Base-by-base conservation (phyloP, 2,797 vertebrate species). In the Pseudocheirus occidentalis region DNA sequence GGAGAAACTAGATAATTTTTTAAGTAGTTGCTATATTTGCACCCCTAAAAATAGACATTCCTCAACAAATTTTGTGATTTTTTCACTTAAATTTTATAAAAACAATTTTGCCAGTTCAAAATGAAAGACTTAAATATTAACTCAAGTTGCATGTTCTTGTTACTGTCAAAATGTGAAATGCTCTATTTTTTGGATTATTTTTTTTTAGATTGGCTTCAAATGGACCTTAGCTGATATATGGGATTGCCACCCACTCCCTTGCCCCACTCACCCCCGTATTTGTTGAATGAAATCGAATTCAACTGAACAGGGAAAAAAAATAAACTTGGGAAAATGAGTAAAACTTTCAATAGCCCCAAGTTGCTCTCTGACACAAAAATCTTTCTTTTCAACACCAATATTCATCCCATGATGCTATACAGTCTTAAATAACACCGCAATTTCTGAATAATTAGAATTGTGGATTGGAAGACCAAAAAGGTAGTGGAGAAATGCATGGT, bases 101-200 rank as follows among this genome's bases (percentile, higher is more conserved):
- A 73, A 95, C 0, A 96, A 94, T 93, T 62, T 91, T 96, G 93
- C 73, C 0, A 56, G 92, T 50, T 95, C 31, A 96, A 91, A 97
- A 90, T 95, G 62, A 95, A 55, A 94, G 96, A 55, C 59, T 93
- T 91, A 93, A 92, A 16, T 90, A 92, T 29, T 81, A 93, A 96
- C 58, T 56, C 29, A 58, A 58, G 56, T 96, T 95, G 95, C 90
- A 93, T 28, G 46, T 96, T 66, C 46, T 55, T 90, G 87, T 96
- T 95, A 94, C 91, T 96, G 81, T 96, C 93, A 93, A 92, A 94
- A 94, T 50, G 73, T 87, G 40, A 27, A 27, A 14, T 28, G 24
- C 12, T 81, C 73, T 46, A 87, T 27, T 87, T 46, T 87, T 27
- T 27, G 9, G 40, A 46, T 62, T 58, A 29, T 24, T 10, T 81